phyloP scores from a whole-genome alignment of 2,888 invertebrate genomes.

The Sthenelais limicola region DNA sequence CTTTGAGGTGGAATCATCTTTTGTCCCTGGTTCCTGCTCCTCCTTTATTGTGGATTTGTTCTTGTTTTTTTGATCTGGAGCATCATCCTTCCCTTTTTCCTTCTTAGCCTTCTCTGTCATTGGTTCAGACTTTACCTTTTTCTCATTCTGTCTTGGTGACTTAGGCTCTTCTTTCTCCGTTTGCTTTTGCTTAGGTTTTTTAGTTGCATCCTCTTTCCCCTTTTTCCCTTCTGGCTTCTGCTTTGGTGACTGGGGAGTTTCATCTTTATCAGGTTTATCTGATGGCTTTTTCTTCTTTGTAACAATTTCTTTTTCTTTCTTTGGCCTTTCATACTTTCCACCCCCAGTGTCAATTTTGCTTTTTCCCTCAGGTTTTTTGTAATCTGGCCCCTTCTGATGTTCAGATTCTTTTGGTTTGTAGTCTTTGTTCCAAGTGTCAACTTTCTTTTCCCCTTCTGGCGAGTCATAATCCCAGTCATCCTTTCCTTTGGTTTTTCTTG shows the following conservation, averaged over 20 bases:
- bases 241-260: background rate
- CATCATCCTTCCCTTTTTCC: background rate
- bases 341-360: constrained; percentile 19
- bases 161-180: background rate
- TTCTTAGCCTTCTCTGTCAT: no score
- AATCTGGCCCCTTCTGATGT: background rate
- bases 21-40: no score
- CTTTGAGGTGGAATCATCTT: background rate
- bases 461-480: constrained; percentile 26
- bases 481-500: background rate
- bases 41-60: background rate
- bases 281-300: no score
- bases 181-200: constrained; percentile 3
- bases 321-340: background rate
- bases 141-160: no score
- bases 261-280: background rate
- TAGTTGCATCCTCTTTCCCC: background rate
- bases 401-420: constrained; percentile 7
- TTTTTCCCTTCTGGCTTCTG: no score
- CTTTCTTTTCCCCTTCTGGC: constrained; percentile 16
- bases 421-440: constrained; percentile 23
- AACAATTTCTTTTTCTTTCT: no score
- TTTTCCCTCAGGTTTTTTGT: constrained; percentile 24
- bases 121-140: no score
- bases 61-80: background rate